Percentiles rank a stretch among this genome's conserved stretches.
These are phyloP conservation scores for Tenthredo distinguenda DNA, from an alignment of 2,888 invertebrate genomes.

Conservation along the genomic window DNA sequence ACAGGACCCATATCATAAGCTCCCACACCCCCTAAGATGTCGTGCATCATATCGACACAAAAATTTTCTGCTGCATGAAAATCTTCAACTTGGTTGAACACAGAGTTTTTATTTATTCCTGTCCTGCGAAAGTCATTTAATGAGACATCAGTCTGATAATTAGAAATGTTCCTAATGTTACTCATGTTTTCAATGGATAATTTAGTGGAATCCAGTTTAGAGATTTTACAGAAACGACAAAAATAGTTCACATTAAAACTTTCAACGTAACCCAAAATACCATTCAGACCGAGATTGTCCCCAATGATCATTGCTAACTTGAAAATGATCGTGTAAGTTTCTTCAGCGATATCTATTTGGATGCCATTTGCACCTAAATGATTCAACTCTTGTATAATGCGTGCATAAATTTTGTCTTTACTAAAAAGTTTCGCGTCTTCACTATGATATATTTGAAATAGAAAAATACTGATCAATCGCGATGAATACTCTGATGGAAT, in stretches of 20 bases:
- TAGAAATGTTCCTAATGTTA: conserved; percentile 50
- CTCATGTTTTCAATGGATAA: conserved; percentile 48
- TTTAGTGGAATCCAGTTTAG: conserved; percentile 21
- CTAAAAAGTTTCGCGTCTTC: conserved; percentile 51
- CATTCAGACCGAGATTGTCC: conserved; percentile 59
- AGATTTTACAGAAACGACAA: conserved; percentile 57
- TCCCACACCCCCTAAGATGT: conserved; percentile 57
- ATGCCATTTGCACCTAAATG: conserved; percentile 56
- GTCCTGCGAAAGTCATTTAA: conserved; percentile 51
- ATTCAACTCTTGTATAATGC: conserved; percentile 56
- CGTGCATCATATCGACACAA: conserved; percentile 59
- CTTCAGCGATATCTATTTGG: conserved; percentile 48
- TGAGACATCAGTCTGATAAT: conserved; percentile 56
- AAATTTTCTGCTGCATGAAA: conserved; percentile 57
- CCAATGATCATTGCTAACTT: conserved; percentile 55
- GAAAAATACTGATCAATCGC: conserved; percentile 53
- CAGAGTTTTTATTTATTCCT: conserved; percentile 56
- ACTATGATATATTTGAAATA: conserved; percentile 51
- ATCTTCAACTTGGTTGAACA: conserved; percentile 56
- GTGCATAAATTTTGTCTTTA: conserved; percentile 49
- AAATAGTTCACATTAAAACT: conserved; percentile 54
- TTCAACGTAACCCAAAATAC: conserved; percentile 57
- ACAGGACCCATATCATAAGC: conserved; percentile 55
- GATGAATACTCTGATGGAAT: conserved; percentile 54
- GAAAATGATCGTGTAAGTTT: conserved; percentile 54